Evolutionary conservation across 2,113 vertebrate genomes (phyloP).

Genomic region (Garra rufa): DNA sequence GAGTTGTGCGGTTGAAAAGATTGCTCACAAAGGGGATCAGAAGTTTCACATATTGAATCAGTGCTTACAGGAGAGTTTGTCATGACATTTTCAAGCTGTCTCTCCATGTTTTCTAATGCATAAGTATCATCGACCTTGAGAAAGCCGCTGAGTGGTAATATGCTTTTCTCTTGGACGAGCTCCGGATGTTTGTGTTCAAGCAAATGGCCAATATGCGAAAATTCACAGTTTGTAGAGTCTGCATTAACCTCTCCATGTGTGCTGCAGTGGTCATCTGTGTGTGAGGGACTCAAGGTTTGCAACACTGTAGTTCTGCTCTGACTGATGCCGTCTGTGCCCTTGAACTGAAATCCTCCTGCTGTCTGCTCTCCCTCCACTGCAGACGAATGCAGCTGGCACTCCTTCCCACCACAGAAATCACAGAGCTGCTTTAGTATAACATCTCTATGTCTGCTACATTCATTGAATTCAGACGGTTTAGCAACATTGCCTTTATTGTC

Average conservation of each 20-base stretch:
- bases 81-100: neutral
- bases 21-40: slow-evolving; percentile 22
- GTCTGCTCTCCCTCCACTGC: slow-evolving; percentile 26
- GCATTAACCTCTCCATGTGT: neutral
- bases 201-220: neutral
- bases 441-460: slow-evolving; percentile 10
- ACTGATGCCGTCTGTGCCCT: slow-evolving; percentile 7
- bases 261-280: slow-evolving; percentile 7
- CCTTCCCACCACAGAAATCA: slow-evolving; percentile 13
- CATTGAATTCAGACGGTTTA: slow-evolving; percentile 1
- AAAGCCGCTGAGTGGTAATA: neutral
- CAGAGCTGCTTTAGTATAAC: neutral
- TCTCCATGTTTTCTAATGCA: slow-evolving; percentile 14
- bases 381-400: slow-evolving; percentile 12
- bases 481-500: neutral
- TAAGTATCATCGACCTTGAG: neutral
- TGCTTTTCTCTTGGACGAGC: neutral
- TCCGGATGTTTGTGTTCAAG: slow-evolving; percentile 1
- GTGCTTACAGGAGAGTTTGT: neutral
- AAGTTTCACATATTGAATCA: slow-evolving; percentile 1
- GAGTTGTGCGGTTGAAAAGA: neutral
- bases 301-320: neutral
- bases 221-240: neutral
- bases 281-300: neutral
- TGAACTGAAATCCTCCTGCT: slow-evolving; percentile 19